phyloP scores from a whole-genome alignment of 2,113 vertebrate genomes.

The Dipodomys merriami region DNA sequence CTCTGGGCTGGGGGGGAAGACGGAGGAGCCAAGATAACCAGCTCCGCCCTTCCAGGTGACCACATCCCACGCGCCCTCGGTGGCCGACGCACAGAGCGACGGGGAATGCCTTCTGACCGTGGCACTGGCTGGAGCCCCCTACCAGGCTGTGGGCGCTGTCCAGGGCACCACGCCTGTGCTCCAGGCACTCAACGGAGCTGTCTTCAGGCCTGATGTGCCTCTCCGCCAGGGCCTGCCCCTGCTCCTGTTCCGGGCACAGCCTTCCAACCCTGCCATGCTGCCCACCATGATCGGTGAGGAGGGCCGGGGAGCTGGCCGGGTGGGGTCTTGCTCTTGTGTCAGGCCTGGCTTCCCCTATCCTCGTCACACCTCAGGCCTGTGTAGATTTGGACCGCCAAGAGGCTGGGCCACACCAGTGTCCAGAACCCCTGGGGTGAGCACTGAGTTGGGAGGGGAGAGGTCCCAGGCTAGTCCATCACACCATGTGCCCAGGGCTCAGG shows the following conservation, averaged over 20 bases:
- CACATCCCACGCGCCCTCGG: slow-evolving; percentile 59
- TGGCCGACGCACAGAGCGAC: neutral
- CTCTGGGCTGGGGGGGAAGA: accelerated
- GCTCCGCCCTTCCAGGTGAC: slow-evolving; percentile 74
- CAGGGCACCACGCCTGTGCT: slow-evolving; percentile 90
- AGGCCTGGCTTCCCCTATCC: neutral
- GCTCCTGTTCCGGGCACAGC: slow-evolving; percentile 89
- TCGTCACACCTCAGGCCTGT: neutral
- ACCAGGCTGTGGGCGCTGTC: slow-evolving; percentile 86
- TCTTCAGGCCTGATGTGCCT: slow-evolving; percentile 89
- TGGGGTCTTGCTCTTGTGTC: neutral
- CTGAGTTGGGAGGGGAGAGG: neutral
- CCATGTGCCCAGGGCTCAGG: too few species aligned
- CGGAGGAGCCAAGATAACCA: accelerated
- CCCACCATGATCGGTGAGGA: slow-evolving; percentile 88
- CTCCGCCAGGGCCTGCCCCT: slow-evolving; percentile 86
- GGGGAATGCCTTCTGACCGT: slow-evolving; percentile 77
- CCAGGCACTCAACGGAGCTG: slow-evolving; percentile 86
- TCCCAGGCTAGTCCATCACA: neutral
- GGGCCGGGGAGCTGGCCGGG: neutral
- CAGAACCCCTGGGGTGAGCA: neutral
- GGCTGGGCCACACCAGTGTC: neutral
- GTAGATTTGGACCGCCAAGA: neutral
- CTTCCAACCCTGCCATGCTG: slow-evolving; percentile 81
- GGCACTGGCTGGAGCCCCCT: slow-evolving; percentile 80